These are phyloP conservation scores for Oryzaephilus surinamensis DNA, from an alignment of 1,140 invertebrate species.

Conservation along the genomic window DNA sequence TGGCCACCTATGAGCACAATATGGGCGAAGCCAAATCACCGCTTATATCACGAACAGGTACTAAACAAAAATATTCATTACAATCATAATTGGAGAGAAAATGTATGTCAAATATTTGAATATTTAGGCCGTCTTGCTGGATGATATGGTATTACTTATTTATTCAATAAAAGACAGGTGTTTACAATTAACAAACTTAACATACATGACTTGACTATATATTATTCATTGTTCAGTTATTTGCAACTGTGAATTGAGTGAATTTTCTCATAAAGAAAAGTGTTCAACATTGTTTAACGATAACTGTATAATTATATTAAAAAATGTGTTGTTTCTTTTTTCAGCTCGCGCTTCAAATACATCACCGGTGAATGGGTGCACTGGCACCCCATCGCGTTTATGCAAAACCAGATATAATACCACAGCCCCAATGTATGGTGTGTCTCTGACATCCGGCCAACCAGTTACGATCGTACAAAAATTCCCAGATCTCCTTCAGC, in stretches of 20 bases:
- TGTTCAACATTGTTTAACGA: not conserved
- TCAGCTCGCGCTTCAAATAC: slow-evolving; percentile 29
- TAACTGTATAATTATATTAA: not conserved
- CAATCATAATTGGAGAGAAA: too few species aligned
- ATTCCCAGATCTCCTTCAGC: slow-evolving; percentile 85
- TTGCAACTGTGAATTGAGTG: too few species aligned
- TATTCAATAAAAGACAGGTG: too few species aligned
- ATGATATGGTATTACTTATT: too few species aligned
- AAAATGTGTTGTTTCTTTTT: slow-evolving; percentile 17
- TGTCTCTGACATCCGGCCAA: slow-evolving; percentile 81
- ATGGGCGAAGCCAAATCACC: slow-evolving; percentile 31
- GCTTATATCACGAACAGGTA: slow-evolving; percentile 34
- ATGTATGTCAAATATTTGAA: too few species aligned
- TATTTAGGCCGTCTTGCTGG: too few species aligned
- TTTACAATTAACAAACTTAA: too few species aligned
- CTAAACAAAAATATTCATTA: slow-evolving; percentile 6
- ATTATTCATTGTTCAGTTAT: too few species aligned
- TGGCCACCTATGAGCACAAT: slow-evolving; percentile 50
- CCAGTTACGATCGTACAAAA: slow-evolving; percentile 90
- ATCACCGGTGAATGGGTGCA: slow-evolving; percentile 34
- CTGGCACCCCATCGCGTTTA: slow-evolving; percentile 58
- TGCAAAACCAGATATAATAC: slow-evolving; percentile 85
- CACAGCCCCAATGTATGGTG: slow-evolving; percentile 86
- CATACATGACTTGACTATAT: too few species aligned
- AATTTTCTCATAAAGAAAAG: not conserved